phyloP scores from a whole-genome alignment of 1,140 invertebrate species.

The Ganaspis sp. region DNA sequence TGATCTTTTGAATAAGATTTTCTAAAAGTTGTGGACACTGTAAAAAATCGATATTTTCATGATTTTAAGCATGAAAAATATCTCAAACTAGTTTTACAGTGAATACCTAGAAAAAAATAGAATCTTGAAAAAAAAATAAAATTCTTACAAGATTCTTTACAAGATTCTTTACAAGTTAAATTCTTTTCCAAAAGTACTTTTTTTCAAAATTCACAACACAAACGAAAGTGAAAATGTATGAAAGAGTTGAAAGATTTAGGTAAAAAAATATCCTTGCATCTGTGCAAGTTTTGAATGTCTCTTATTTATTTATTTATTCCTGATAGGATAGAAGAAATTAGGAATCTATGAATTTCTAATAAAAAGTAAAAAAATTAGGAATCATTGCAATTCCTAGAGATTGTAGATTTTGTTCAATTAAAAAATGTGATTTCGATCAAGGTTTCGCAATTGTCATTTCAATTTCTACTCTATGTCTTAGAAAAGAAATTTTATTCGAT shows the following conservation, averaged over 20 bases:
- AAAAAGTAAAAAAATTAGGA: no score
- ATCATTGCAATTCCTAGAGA: no score
- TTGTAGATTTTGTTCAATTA: no score
- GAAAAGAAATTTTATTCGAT: not conserved
- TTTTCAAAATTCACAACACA: not conserved
- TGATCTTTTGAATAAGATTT: not conserved
- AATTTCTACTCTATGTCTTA: not conserved
- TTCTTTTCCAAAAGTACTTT: not conserved
- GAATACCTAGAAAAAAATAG: no score
- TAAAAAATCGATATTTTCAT: no score
- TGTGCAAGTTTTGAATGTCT: not conserved
- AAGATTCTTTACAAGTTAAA: not conserved
- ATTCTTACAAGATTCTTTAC: not conserved
- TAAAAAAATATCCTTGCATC: not conserved
- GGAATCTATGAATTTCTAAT: not conserved
- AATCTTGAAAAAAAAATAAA: no score
- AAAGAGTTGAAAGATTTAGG: not conserved
- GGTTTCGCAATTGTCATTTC: not conserved
- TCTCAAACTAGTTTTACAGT: no score
- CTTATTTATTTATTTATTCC: conserved; percentile 24
- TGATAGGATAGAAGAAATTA: not conserved
- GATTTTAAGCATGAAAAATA: no score
- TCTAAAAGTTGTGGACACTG: not conserved
- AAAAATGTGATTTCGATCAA: not conserved
- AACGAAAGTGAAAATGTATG: not conserved